Base-by-base conservation (phyloP, 2,113 vertebrate genomes). In the Hippocampus comes region DNA sequence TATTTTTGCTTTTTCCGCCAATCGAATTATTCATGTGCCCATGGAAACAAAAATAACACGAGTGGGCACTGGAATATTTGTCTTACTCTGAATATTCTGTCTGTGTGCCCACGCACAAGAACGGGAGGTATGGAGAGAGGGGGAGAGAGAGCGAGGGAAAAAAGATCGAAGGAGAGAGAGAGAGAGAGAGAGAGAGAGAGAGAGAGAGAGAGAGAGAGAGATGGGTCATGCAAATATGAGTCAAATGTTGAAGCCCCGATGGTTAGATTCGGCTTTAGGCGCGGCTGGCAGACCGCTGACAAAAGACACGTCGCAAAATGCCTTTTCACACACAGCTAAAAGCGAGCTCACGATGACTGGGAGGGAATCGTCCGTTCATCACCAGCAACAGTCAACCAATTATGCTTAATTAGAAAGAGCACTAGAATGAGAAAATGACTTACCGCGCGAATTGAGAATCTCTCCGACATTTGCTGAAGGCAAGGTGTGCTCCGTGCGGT, bases 151-250 rank as follows among this genome's bases (percentile, higher is more conserved):
- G 15, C 4, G 48, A 18, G 6, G 43, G 34, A 18, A 49, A 46
- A 46, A 15, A 14, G 43, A 46, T 10, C 9, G 43, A 12, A 12
- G 10, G 43, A 11, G 43, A 46, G 43, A 46, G 10, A 46, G 43
- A 46, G 43, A 11, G 43, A 46, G 43, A 11, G 60, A 4, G 49
- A 51, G 17, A 18, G 49, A 20, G n/a, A 56, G 53, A 3, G 53
- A 56, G 53, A 56, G 53, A 53, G 49, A 21, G 15, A 34, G 27
- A 34, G 59, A 9, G 14, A 30, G 27, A 8, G 27, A 66, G 69
- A 25, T 72, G 23, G 48, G 15, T 63, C 67, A 91, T 91, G 92
- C 90, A 93, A 91, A 91, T 90, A 27, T 49, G 67, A 93, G 88
- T 90, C 90, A 92, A 92, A 92, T 86, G 74, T 79, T 85, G 64